Percentiles rank a stretch among this genome's conserved stretches.
These are phyloP conservation scores for Mamestra brassicae DNA, from an alignment of 2,888 invertebrate genomes.

Conservation along the genomic window DNA sequence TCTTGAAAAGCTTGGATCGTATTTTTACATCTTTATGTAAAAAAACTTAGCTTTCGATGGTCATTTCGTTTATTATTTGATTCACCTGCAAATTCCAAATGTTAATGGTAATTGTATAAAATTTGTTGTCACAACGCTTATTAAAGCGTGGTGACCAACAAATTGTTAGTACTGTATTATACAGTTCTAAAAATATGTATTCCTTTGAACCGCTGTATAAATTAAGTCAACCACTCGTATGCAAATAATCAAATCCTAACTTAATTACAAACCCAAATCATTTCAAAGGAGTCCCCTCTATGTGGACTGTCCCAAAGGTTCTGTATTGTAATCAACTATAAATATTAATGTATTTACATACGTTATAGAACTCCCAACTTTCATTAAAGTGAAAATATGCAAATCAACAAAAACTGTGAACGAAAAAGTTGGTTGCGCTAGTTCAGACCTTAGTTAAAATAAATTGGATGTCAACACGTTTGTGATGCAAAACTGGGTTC, in stretches of 20 bases:
- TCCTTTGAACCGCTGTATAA: slow-evolving; percentile 46
- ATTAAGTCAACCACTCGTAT: slow-evolving; percentile 55
- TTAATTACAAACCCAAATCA: slow-evolving; percentile 70
- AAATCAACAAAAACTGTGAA: slow-evolving; percentile 74
- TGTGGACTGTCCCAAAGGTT: slow-evolving; percentile 68
- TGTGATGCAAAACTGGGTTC: slow-evolving; percentile 85
- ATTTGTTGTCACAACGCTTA: neutral
- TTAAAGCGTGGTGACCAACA: neutral
- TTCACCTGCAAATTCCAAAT: neutral
- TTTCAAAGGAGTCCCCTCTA: slow-evolving; percentile 67
- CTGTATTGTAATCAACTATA: slow-evolving; percentile 82
- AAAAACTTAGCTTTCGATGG: neutral
- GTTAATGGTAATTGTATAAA: neutral
- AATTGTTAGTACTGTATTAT: neutral
- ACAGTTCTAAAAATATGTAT: slow-evolving; percentile 38
- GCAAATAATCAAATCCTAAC: slow-evolving; percentile 68
- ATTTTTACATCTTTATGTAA: neutral
- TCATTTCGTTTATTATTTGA: neutral
- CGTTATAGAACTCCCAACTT: slow-evolving; percentile 65
- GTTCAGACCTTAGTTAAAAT: slow-evolving; percentile 76
- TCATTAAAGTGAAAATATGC: slow-evolving; percentile 82
- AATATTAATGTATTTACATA: slow-evolving; percentile 83
- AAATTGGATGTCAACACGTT: slow-evolving; percentile 79
- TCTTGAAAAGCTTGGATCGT: slow-evolving; percentile 3
- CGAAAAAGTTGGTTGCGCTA: slow-evolving; percentile 72